These are phyloP conservation scores for Stenchaetothrips biformis DNA, from an alignment of 2,888 invertebrate species.

Conservation along the genomic window DNA sequence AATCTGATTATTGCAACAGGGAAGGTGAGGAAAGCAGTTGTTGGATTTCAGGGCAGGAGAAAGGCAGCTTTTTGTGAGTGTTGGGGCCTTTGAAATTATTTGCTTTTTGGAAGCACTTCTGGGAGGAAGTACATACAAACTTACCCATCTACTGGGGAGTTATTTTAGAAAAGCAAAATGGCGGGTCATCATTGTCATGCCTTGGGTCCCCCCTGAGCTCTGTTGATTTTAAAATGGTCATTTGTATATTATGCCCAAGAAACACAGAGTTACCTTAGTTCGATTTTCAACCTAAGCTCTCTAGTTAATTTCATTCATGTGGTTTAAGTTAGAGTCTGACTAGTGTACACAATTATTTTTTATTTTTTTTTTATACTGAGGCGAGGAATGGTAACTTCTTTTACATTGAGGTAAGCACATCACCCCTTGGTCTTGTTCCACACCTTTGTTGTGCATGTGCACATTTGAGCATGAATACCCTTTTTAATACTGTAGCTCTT, in stretches of 20 bases:
- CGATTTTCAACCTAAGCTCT: too few species aligned
- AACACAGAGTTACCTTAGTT: too few species aligned
- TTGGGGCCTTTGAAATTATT: neutral
- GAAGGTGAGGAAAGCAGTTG: conserved; percentile 18
- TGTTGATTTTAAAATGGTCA: neutral
- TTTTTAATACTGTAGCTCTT: conserved; percentile 27
- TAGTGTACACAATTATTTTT: too few species aligned
- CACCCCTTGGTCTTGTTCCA: neutral
- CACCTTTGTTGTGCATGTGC: conserved; percentile 26
- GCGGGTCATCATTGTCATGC: too few species aligned
- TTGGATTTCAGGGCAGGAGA: neutral
- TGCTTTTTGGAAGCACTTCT: neutral
- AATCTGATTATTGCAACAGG: conserved; percentile 28
- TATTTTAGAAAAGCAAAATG: too few species aligned
- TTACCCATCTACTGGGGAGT: too few species aligned
- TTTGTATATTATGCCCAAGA: neutral
- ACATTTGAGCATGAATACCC: conserved; percentile 29
- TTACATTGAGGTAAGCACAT: neutral
- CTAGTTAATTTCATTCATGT: too few species aligned
- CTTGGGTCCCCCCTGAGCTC: too few species aligned
- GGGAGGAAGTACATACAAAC: neutral
- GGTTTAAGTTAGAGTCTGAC: too few species aligned
- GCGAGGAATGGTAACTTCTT: too few species aligned
- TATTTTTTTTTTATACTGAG: too few species aligned
- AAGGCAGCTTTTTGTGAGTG: conserved; percentile 24